Base-by-base conservation (phyloP, 2,113 vertebrate species). In the Muntiacus reevesi region DNA sequence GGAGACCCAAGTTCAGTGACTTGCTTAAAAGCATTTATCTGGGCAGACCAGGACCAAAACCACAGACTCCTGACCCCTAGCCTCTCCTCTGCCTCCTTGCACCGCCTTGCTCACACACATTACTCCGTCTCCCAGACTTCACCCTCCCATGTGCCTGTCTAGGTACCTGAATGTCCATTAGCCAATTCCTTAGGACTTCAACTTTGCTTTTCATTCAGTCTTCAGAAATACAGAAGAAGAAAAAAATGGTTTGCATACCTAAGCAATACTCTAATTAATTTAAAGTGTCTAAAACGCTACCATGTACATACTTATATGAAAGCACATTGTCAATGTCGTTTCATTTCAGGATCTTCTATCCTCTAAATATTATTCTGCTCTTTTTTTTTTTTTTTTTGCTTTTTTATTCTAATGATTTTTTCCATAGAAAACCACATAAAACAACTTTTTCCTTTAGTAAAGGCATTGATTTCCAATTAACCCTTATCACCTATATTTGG, bases 351-450 rank as follows among this genome's bases (percentile, higher is more conserved):
- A 81, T 86, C 27, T 6, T 88, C 76, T 67, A 88, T 7, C 59
- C 43, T 94, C 50, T 94, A 79, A 91, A 92, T 83, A 92, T 14
- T 81, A 94, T 14, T 81, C 57, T 13, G 16, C 19, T 87, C 19
- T 87, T 89, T 95, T 91, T 88, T 71, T 50, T 50, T 91, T 88
- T 71, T 50, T 50, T 50, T 50, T 50, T 13, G 21, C 25, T 87
- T 89, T 95, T 91, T 88, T 71, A 83, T 92, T 89, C 84, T 94
- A 87, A 83, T 62, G 4, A 90, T 84, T 91, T 67, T 23, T 83
- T 87, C 82, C 84, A 94, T 67, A 91, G 95, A 97, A 95, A 89
- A 13, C 4, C 15, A 83, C 33, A 67, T 50, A 86, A 82, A 78
- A 45, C 30, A 87, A 62, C 3, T 67, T 87, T 91, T 67, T 79